phyloP scores from a whole-genome alignment of 2,888 invertebrate genomes.

The Philereme vetulata region DNA sequence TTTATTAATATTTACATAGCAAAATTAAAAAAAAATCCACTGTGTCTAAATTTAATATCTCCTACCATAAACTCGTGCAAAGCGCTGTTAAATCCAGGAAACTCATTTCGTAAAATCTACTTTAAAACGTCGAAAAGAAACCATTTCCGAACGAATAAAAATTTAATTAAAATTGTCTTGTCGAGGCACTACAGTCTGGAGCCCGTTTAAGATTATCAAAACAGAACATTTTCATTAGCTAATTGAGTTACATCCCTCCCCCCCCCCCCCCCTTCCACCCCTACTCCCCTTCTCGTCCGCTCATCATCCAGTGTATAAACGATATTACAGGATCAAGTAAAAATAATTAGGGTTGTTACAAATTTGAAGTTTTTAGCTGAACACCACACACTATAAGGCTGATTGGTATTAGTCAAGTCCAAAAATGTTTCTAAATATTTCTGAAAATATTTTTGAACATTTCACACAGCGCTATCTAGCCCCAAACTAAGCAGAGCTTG shows the following conservation, averaged over 20 bases:
- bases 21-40: no score
- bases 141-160: slow-evolving; percentile 28
- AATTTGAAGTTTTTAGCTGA: no score
- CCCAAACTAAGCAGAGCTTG: no score
- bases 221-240: slow-evolving; percentile 76
- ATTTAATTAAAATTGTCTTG: slow-evolving; percentile 37
- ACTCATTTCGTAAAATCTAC: slow-evolving; percentile 4
- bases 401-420: no score
- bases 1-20: no score
- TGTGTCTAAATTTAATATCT: no score
- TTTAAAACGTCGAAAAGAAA: slow-evolving; percentile 9
- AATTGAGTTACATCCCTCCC: slow-evolving; percentile 64
- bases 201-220: slow-evolving; percentile 60
- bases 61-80: no score
- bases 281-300: slow-evolving; percentile 34
- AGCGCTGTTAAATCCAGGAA: not conserved
- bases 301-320: slow-evolving; percentile 60
- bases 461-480: no score
- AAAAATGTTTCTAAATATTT: no score
- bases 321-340: slow-evolving; percentile 53
- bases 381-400: not conserved
- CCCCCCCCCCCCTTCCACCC: slow-evolving; percentile 12
- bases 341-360: slow-evolving; percentile 52
- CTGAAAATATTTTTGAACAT: no score
- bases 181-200: slow-evolving; percentile 30